These are phyloP conservation scores for Podabrus alpinus DNA, from an alignment of 2,888 invertebrate genomes.

Conservation along the genomic window DNA sequence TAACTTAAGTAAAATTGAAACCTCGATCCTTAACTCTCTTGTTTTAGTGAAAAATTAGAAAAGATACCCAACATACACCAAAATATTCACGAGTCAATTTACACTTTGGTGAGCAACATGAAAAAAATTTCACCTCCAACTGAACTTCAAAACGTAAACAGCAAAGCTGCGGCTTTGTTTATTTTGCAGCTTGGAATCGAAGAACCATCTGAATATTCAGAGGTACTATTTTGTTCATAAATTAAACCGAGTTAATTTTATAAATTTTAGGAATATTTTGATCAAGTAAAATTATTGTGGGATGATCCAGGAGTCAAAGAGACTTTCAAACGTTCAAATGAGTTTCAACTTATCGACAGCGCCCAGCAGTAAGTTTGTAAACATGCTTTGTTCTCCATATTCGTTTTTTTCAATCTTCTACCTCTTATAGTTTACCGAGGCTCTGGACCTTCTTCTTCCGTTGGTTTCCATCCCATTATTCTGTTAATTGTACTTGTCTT, in stretches of 20 bases:
- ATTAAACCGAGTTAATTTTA: background rate
- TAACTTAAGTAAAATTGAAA: conserved; percentile 43
- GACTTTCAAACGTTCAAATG: conserved; percentile 71
- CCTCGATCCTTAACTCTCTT: background rate
- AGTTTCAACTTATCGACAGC: conserved; percentile 79
- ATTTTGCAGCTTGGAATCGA: conserved; percentile 60
- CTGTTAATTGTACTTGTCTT: too few species aligned
- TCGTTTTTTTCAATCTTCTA: too few species aligned
- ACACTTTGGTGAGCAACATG: conserved; percentile 67
- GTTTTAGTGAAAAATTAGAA: conserved; percentile 66
- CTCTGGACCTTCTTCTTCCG: too few species aligned
- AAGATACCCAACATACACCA: conserved; percentile 69
- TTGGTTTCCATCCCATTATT: too few species aligned
- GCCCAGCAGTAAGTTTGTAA: conserved; percentile 75
- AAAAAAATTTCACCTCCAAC: conserved; percentile 53
- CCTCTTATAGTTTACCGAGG: too few species aligned
- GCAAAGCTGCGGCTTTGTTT: conserved; percentile 56
- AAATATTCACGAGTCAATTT: conserved; percentile 78
- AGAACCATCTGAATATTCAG: conserved; percentile 61
- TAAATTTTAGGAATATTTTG: conserved; percentile 70
- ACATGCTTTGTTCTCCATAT: background rate
- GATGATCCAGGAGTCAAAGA: conserved; percentile 71
- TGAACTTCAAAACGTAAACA: conserved; percentile 58
- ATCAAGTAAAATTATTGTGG: conserved; percentile 71
- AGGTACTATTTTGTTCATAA: conserved; percentile 55